phyloP scores from a whole-genome alignment of 2,113 vertebrate genomes.

The Cavia aperea region DNA sequence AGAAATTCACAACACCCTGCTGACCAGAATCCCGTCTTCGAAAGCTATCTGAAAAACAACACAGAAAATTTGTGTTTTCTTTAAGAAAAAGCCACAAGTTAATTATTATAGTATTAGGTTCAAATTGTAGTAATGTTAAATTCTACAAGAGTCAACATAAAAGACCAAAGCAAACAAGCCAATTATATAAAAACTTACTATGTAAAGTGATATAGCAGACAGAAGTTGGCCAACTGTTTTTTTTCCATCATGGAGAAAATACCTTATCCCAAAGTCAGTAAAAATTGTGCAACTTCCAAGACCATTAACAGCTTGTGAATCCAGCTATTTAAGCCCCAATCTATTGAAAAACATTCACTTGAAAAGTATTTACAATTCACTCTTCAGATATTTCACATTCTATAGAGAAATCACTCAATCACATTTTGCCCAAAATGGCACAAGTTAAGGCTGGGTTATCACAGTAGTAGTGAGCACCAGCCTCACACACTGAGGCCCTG shows the following conservation, averaged over 20 bases:
- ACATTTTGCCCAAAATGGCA: not conserved
- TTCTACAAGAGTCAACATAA: not conserved
- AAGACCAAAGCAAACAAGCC: conserved; percentile 20
- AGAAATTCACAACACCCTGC: conserved; percentile 87
- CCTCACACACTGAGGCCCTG: not conserved
- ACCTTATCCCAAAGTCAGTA: not conserved
- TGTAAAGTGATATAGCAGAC: not conserved
- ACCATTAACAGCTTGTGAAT: not conserved
- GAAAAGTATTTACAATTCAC: not conserved
- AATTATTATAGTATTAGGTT: conserved; percentile 16
- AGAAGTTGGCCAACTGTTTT: not conserved
- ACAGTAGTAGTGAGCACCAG: not conserved
- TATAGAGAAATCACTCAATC: not conserved
- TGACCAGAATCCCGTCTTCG: conserved; percentile 83
- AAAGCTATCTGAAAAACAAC: conserved; percentile 84
- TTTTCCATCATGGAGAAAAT: not conserved
- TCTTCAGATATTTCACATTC: not conserved
- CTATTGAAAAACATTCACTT: not conserved
- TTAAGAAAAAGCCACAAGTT: conserved; percentile 2
- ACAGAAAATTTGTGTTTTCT: not conserved
- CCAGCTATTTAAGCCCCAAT: not conserved
- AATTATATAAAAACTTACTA: not conserved
- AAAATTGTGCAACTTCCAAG: not conserved
- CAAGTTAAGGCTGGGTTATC: not conserved
- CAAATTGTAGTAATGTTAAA: conserved; percentile 7